Conservation (phyloP, 2,888 invertebrate species). For the Zhengitettix transpicula region DNA sequence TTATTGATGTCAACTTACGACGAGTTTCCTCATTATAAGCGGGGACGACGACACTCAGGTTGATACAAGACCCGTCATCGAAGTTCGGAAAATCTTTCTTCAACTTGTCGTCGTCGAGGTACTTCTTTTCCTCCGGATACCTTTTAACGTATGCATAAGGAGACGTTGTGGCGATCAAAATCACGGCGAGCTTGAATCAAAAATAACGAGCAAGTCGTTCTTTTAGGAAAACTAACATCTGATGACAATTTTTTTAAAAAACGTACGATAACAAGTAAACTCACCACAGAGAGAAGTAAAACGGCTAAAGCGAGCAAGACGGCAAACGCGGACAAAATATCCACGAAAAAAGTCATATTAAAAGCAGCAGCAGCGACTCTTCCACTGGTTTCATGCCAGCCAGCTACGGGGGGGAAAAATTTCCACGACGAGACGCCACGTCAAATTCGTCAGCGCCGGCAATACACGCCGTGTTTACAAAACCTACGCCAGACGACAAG, state of each 20-base stretch:
- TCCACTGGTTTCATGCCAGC: no score
- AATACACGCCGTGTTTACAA: no score
- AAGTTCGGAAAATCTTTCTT: constrained; percentile 54
- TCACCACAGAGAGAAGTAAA: not conserved
- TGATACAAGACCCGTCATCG: constrained; percentile 46
- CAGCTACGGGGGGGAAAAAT: no score
- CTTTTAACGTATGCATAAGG: not conserved
- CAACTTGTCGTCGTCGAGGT: not conserved
- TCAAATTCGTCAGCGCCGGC: no score
- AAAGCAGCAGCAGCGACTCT: no score
- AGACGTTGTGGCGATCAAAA: not conserved
- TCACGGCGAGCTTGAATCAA: not conserved
- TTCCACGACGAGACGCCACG: no score
- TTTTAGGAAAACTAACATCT: not conserved
- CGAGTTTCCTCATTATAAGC: constrained; percentile 92
- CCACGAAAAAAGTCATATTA: no score
- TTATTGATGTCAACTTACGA: constrained; percentile 37
- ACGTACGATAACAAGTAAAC: not conserved
- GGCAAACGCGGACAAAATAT: no score
- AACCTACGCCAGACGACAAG: no score
- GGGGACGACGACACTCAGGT: constrained; percentile 84
- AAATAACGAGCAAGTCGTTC: not conserved
- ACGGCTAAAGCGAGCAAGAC: no score
- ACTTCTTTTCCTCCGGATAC: not conserved
- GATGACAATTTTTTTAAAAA: not conserved